Conservation (phyloP, 2,113 vertebrate genomes). For the Pyxicephalus adspersus region DNA sequence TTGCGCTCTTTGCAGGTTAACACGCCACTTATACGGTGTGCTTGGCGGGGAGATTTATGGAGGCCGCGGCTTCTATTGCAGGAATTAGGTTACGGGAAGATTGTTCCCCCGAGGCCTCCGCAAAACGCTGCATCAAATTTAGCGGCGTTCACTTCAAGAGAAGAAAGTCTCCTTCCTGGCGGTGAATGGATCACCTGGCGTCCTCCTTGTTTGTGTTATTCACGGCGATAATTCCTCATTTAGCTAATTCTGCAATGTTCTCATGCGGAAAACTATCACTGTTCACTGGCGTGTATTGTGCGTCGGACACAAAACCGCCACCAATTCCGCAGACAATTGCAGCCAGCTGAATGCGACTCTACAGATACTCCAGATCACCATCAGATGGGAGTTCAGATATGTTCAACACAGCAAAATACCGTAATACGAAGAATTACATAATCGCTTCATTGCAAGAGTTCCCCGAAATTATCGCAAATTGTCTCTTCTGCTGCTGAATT, state of each 20-base stretch:
- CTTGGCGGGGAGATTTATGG: slow-evolving; percentile 18
- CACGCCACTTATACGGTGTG: neutral
- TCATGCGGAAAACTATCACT: neutral
- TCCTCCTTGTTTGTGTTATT: neutral
- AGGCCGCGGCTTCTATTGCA: slow-evolving; percentile 2
- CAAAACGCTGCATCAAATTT: slow-evolving; percentile 13
- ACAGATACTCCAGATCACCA: neutral
- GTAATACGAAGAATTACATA: neutral
- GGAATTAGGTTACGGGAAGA: slow-evolving; percentile 4
- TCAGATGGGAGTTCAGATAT: neutral
- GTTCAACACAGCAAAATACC: neutral
- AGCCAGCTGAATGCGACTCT: neutral
- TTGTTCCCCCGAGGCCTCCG: slow-evolving; percentile 6
- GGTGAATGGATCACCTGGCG: neutral
- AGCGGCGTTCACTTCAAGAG: neutral
- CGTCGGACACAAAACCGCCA: neutral
- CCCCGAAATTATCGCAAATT: no score
- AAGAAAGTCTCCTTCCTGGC: slow-evolving; percentile 1
- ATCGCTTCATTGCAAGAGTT: neutral
- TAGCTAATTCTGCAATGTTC: neutral
- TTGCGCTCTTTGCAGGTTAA: slow-evolving; percentile 15
- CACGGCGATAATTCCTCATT: neutral
- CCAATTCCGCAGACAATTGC: slow-evolving; percentile 21
- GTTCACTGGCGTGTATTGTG: neutral
- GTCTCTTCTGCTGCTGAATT: no score